These are phyloP conservation scores for Conistra vaccinii DNA, from an alignment of 2,888 invertebrate genomes.

Conservation along the genomic window DNA sequence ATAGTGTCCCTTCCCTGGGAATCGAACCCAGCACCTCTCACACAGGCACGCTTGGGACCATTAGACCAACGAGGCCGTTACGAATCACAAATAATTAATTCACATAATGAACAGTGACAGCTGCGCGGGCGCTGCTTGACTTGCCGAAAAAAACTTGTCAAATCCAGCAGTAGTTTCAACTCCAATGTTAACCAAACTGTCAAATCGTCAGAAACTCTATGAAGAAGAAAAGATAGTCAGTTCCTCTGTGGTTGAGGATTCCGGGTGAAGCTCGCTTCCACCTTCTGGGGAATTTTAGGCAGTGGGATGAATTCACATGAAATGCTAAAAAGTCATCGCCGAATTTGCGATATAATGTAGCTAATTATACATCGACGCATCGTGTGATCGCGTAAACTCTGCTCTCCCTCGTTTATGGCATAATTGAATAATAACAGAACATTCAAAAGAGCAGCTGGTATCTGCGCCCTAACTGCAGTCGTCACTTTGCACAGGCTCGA, in stretches of 20 bases:
- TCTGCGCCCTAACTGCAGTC: conserved; percentile 11
- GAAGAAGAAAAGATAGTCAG: no score
- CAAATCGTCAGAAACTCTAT: not conserved
- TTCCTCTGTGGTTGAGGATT: no score
- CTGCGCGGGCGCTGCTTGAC: not conserved
- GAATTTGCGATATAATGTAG: not conserved
- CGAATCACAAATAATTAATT: not conserved
- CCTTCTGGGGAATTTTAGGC: no score
- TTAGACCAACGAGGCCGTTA: not conserved
- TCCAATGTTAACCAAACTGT: not conserved
- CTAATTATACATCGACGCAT: not conserved
- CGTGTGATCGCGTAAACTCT: not conserved
- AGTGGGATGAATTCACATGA: not conserved
- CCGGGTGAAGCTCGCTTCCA: no score
- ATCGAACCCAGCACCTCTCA: not conserved
- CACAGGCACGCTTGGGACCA: not conserved
- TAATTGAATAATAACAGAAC: conserved; percentile 35
- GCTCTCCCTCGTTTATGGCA: conserved; percentile 16
- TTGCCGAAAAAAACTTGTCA: not conserved
- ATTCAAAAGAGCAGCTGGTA: not conserved
- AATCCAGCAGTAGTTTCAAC: not conserved
- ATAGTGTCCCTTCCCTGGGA: not conserved
- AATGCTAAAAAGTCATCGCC: not conserved
- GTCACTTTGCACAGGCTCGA: conserved; percentile 17
- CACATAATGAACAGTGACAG: not conserved